Evolutionary conservation across 2,888 invertebrate genomes (phyloP).

Genomic region (Micoletzkya japonica): DNA sequence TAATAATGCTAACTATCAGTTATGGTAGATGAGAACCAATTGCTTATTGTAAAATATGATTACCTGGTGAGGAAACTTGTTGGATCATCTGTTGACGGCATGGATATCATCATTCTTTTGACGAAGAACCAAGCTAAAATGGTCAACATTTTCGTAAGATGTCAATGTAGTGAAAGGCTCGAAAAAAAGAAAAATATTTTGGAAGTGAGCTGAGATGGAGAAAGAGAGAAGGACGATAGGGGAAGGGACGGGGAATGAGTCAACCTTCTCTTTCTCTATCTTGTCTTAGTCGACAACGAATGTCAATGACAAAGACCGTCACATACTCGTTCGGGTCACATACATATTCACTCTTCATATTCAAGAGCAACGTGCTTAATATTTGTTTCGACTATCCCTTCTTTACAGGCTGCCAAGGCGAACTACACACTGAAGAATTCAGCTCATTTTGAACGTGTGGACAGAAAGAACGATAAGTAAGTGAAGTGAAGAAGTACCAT

Average conservation of each 20-base stretch:
- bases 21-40: too few species aligned
- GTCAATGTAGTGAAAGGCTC: too few species aligned
- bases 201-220: neutral
- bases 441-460: slow-evolving; percentile 47
- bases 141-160: too few species aligned
- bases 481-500: slow-evolving; percentile 27
- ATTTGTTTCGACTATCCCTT: neutral
- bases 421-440: slow-evolving; percentile 51
- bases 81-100: too few species aligned
- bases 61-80: too few species aligned
- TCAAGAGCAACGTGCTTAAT: neutral
- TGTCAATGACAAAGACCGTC: too few species aligned
- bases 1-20: too few species aligned
- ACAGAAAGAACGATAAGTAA: slow-evolving; percentile 34
- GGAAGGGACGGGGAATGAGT: neutral
- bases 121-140: too few species aligned
- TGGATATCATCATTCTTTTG: too few species aligned
- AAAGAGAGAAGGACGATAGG: neutral
- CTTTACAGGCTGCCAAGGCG: slow-evolving; percentile 42
- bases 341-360: neutral
- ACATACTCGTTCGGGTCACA: neutral
- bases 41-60: too few species aligned
- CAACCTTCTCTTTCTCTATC: neutral
- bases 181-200: too few species aligned
- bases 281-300: too few species aligned